Conservation (phyloP, 2,113 vertebrate genomes). For the Lepisosteus oculatus region DNA sequence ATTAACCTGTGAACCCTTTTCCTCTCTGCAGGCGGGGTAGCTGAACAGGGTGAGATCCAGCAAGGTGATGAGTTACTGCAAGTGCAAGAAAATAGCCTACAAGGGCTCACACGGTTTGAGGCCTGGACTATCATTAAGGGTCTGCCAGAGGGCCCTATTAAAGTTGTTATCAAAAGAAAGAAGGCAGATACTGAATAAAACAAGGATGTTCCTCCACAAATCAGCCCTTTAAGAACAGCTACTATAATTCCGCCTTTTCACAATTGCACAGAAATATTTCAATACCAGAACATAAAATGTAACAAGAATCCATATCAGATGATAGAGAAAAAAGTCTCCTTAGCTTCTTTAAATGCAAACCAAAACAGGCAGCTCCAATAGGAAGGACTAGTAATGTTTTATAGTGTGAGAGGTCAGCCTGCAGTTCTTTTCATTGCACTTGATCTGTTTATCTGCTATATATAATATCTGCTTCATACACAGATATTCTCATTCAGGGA, state of each 20-base stretch:
- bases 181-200: slow-evolving; percentile 20
- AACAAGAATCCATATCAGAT: too few relatives aligned
- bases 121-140: slow-evolving; percentile 87
- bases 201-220: not conserved
- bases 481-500: slow-evolving; percentile 2
- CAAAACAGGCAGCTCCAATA: too few relatives aligned
- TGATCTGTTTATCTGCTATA: too few relatives aligned
- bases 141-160: slow-evolving; percentile 76
- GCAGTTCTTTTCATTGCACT: too few relatives aligned
- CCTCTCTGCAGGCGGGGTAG: slow-evolving; percentile 61
- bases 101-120: slow-evolving; percentile 87
- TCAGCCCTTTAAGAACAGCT: too few relatives aligned
- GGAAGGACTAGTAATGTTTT: too few relatives aligned
- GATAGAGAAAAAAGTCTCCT: too few relatives aligned
- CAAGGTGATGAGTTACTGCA: slow-evolving; percentile 80
- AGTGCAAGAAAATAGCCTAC: slow-evolving; percentile 64
- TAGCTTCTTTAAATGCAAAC: too few relatives aligned
- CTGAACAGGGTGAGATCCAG: slow-evolving; percentile 71
- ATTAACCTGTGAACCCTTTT: slow-evolving; percentile 8
- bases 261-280: too few relatives aligned
- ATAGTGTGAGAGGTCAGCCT: too few relatives aligned
- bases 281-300: too few relatives aligned
- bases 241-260: too few relatives aligned
- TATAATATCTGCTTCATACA: slow-evolving; percentile 19
- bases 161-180: slow-evolving; percentile 62